Base-by-base conservation (phyloP, 2,888 invertebrate genomes). In the Octonoba sinensis region DNA sequence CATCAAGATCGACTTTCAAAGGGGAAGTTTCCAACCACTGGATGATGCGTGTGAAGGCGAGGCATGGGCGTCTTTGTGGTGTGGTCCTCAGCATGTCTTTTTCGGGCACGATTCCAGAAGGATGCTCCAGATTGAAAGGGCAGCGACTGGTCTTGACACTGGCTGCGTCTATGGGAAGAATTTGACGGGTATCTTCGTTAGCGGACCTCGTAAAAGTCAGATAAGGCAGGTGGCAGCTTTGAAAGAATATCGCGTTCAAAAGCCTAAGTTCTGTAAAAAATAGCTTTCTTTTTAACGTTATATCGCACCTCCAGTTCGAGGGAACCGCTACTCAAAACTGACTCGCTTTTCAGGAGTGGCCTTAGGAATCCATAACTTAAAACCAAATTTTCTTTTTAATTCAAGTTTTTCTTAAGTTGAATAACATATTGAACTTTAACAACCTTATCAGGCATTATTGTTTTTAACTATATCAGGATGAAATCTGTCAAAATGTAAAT, bases 61-160 rank as follows among this genome's bases (percentile, higher is more conserved):
- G 3, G 85, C 87, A 0, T 89, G 89, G 89, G 86, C 86, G 6
- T 83, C 86, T 1, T n/a, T 85, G n/a, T 89, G 88, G 89, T 66
- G 65, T 3, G 89, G 89, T 0, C 88, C 88, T 1, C 83, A 87
- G 51, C 88, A 89, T 84, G 87, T 89, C 11, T 88, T 88, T 82
- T 89, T 88, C 77, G 89, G 88, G 20, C 89, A 89, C 71, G 88
- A 88, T 84, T 88, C 88, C 2, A 81, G 83, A 11, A 69, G 88
- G 36, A 84, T 85, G n/a, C 82, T 88, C 8, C 88, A 88, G 84
- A 16, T 77, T 22, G 85, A 84, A 65, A 77, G 84, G 4, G 85
- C 84, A 75, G 87, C 88, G 3, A 89, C 88, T 0, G 89, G 89
- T 8, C 83, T 89, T 15, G 89, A 89, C 79, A 88, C 88, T 1